phyloP scores from a whole-genome alignment of 2,888 invertebrate genomes.

The Slavum lentiscoides region DNA sequence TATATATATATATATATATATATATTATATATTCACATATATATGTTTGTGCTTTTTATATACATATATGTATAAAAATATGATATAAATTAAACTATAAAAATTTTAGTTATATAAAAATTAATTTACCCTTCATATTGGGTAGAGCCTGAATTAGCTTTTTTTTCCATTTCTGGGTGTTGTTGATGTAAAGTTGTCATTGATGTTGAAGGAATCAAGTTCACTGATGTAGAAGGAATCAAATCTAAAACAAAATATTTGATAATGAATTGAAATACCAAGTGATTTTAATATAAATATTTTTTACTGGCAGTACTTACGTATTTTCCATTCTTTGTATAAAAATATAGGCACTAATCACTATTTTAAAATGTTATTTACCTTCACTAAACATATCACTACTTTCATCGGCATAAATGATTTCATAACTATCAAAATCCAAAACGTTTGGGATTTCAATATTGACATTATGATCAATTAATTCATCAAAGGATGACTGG shows the following conservation, averaged over 20 bases:
- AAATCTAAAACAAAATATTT: too few species aligned
- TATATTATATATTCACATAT: neutral
- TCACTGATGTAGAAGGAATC: neutral
- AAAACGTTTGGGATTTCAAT: neutral
- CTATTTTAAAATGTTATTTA: neutral
- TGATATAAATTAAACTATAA: too few species aligned
- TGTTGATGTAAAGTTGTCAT: neutral
- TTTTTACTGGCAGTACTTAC: too few species aligned
- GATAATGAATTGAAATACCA: too few species aligned
- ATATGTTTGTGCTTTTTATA: too few species aligned
- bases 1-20: neutral
- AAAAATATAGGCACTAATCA: too few species aligned
- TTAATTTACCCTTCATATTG: neutral
- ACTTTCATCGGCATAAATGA: neutral
- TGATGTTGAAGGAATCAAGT: too few species aligned
- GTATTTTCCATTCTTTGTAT: too few species aligned
- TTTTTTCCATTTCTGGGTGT: neutral
- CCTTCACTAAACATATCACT: neutral
- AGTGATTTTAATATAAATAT: too few species aligned
- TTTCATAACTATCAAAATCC: neutral
- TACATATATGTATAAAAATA: too few species aligned
- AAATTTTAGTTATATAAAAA: neutral
- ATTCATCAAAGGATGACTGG: neutral
- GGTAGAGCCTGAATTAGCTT: neutral
- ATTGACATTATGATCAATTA: neutral